These are phyloP conservation scores for Pavo muticus DNA, from an alignment of 2,113 vertebrate genomes.

Conservation along the genomic window DNA sequence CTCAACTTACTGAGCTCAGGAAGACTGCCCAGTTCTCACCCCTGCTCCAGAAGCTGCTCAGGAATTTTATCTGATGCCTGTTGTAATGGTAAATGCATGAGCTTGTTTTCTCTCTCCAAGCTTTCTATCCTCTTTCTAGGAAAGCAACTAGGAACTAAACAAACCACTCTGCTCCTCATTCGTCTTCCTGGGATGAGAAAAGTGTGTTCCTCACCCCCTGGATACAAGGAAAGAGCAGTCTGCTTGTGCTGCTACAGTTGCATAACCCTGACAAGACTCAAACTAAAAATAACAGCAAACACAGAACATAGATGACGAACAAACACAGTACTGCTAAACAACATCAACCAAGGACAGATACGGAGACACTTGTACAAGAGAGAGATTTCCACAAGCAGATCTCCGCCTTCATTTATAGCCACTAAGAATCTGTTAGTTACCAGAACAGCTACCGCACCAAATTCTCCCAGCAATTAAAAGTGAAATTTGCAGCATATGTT, in stretches of 20 bases:
- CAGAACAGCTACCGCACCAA: neutral
- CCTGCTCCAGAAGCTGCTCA: neutral
- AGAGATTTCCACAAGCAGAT: neutral
- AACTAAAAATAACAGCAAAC: slow-evolving; percentile 66
- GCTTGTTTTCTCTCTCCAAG: neutral
- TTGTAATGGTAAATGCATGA: neutral
- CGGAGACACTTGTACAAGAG: neutral
- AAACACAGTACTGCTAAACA: slow-evolving; percentile 28
- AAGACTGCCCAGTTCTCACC: neutral
- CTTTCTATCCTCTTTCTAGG: slow-evolving; percentile 9
- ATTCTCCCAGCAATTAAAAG: neutral
- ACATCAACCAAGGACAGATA: neutral
- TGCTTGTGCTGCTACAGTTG: slow-evolving; percentile 1
- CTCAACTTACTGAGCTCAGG: neutral
- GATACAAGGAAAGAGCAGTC: neutral
- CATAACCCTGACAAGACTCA: slow-evolving; percentile 35
- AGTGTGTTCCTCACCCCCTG: neutral
- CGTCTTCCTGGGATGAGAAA: slow-evolving; percentile 40
- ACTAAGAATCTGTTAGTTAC: neutral
- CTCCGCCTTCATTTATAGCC: neutral
- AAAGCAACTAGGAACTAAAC: slow-evolving; percentile 8
- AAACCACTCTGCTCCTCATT: neutral
- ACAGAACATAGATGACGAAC: slow-evolving; percentile 51
- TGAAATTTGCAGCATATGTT: neutral
- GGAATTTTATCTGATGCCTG: neutral